These are phyloP conservation scores for Anoplius nigerrimus DNA, from an alignment of 2,888 invertebrate genomes.

Conservation along the genomic window DNA sequence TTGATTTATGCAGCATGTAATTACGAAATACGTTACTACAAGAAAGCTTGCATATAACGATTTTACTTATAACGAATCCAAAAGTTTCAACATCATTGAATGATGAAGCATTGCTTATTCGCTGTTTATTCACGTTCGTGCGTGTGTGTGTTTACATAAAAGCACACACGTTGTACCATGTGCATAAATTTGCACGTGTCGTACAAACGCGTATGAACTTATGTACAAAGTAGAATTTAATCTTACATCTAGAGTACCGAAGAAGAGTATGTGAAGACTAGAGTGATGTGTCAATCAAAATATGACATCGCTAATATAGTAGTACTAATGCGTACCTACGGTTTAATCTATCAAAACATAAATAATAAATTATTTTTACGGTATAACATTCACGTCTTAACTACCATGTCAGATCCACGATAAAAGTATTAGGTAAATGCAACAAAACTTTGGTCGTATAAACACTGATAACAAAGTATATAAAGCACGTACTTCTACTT, in stretches of 20 bases:
- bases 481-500: not conserved
- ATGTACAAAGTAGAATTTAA: too few relatives aligned
- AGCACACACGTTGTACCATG: too few relatives aligned
- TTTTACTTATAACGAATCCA: too few relatives aligned
- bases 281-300: constrained; percentile 50
- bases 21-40: too few relatives aligned
- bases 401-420: constrained; percentile 21
- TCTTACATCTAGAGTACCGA: constrained; percentile 40
- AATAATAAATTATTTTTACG: constrained; percentile 42
- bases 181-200: not conserved
- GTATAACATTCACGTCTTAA: constrained; percentile 35
- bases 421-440: constrained; percentile 39
- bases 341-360: constrained; percentile 37
- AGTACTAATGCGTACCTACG: constrained; percentile 28
- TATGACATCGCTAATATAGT: constrained; percentile 42
- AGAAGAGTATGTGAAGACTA: constrained; percentile 53
- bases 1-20: too few relatives aligned
- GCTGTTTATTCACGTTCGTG: too few relatives aligned
- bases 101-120: too few relatives aligned
- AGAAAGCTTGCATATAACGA: too few relatives aligned
- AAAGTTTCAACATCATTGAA: too few relatives aligned
- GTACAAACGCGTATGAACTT: too few relatives aligned
- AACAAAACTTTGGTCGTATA: constrained; percentile 46
- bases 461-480: constrained; percentile 28
- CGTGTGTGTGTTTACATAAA: too few relatives aligned